Evolutionary conservation across 2,888 invertebrate genomes (phyloP), one percentile per base, ranked within the genome.

Genomic region (Autographa gamma): DNA sequence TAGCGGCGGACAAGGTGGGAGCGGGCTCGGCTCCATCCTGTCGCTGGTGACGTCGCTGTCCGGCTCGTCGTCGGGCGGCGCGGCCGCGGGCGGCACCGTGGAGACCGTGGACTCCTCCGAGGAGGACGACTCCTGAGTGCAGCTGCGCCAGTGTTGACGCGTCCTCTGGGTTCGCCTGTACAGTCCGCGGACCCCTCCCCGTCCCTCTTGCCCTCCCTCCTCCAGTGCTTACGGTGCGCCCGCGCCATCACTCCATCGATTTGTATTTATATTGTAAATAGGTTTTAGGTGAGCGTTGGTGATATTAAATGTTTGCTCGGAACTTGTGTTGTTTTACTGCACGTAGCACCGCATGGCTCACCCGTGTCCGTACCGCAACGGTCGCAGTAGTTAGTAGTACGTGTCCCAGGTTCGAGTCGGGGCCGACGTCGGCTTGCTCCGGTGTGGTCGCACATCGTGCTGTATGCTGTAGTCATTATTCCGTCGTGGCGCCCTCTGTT

Each of bases 231-330:
- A 69, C 72, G 73, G 76, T 65, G 38, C 48, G 48, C 48, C 16
- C 48, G 75, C 71, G 71, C 73, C 78, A 81, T 82, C 76, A 43
- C 79, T 72, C 76, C 80, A 79, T 68, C 75, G 78, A 77, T 78
- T 84, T 92, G 90, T 94, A 95, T 95, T 94, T 94, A 95, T 94
- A 91, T 88, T 95, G 95, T 95, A 95, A 94, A 95, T 95, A 95
- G 93, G 74, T 90, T 88, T 90, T 91, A 95, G 94, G 91, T 93
- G 93, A 91, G 88, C 89, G 90, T 86, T 91, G 94, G 94, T 93
- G 91, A 91, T 90, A 94, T 93, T 93, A 94, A 95, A 94, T 87
- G 88, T 86, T 91, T 91, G 86, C 86, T 88, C 85, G 84, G 82
- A 86, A 83, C 81, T 66, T 67, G 77, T 87, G 90, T 90, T 91